A percentile compares a stretch with the other conserved stretches of the same genome.
These are phyloP conservation scores for Nemapogon koenigi DNA, from an alignment of 2,888 invertebrate genomes.

Conservation along the genomic window DNA sequence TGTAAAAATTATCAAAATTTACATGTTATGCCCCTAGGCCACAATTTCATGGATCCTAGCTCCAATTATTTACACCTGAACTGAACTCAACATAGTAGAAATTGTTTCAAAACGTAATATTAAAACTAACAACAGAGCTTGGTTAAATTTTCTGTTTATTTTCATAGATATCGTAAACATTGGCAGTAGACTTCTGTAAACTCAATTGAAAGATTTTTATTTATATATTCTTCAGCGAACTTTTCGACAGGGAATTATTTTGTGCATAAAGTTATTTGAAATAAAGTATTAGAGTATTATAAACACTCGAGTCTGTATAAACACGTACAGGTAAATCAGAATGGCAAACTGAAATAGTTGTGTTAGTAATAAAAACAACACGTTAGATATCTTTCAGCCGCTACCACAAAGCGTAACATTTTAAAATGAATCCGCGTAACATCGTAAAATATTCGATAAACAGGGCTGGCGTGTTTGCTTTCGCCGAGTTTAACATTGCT, in stretches of 20 bases:
- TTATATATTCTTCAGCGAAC: background rate
- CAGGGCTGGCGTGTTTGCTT: constrained; percentile 61
- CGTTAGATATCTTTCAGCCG: constrained; percentile 49
- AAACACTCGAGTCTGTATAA: constrained; percentile 55
- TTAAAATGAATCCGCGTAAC: constrained; percentile 56
- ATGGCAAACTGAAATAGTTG: constrained; percentile 56
- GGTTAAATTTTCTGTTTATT: too few relatives aligned
- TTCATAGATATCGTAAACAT: too few relatives aligned
- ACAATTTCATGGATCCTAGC: too few relatives aligned
- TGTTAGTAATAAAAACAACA: constrained; percentile 32
- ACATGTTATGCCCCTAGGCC: too few relatives aligned
- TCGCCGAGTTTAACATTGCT: constrained; percentile 62
- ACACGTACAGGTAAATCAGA: constrained; percentile 58
- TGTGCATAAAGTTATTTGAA: constrained; percentile 51
- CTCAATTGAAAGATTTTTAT: too few relatives aligned
- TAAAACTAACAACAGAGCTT: too few relatives aligned
- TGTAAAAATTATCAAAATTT: too few relatives aligned
- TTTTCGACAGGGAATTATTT: constrained; percentile 45
- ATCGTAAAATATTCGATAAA: constrained; percentile 65
- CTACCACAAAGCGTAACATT: constrained; percentile 53
- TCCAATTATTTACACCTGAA: too few relatives aligned
- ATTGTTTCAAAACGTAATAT: too few relatives aligned
- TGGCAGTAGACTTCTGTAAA: too few relatives aligned
- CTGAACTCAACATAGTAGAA: too few relatives aligned
- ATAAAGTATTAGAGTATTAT: constrained; percentile 55